Percentiles rank a stretch among this genome's conserved stretches.
Evolutionary conservation across 2,797 vertebrate species (phyloP).

Genomic region (Salmo trutta): DNA sequence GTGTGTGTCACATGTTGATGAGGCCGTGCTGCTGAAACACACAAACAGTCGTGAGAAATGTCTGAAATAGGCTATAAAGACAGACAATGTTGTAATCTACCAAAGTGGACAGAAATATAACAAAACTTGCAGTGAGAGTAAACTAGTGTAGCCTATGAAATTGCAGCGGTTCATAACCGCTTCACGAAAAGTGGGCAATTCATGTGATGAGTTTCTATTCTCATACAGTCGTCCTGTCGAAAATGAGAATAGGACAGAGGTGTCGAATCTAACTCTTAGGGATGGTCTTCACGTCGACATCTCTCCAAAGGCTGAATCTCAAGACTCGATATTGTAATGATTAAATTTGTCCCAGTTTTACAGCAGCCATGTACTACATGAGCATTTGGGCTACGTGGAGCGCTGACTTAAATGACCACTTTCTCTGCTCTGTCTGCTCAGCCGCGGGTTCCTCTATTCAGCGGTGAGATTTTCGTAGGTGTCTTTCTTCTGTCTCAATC

Average conservation of each 20-base stretch:
- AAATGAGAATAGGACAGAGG: conserved; percentile 53
- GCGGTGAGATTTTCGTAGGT: background rate
- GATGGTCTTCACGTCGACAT: background rate
- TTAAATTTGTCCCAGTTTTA: background rate
- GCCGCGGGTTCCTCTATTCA: background rate
- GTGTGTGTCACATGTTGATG: background rate
- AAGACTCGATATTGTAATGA: background rate
- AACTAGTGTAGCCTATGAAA: background rate
- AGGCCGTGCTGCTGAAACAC: background rate
- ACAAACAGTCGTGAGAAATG: background rate
- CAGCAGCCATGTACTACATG: background rate
- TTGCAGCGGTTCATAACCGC: background rate
- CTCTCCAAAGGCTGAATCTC: background rate
- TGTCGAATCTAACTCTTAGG: conserved; percentile 38
- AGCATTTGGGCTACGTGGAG: background rate
- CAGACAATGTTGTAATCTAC: background rate
- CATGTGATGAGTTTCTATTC: background rate
- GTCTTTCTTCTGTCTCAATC: background rate
- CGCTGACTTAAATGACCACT: background rate
- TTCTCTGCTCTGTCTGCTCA: background rate
- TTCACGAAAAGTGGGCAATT: background rate
- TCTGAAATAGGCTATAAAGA: background rate
- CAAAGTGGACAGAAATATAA: background rate
- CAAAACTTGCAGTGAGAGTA: background rate
- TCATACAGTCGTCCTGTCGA: background rate